Percentiles rank a stretch among this genome's conserved stretches.
phyloP scores from a whole-genome alignment of 2,113 vertebrate genomes.

The Henicopernis longicauda region DNA sequence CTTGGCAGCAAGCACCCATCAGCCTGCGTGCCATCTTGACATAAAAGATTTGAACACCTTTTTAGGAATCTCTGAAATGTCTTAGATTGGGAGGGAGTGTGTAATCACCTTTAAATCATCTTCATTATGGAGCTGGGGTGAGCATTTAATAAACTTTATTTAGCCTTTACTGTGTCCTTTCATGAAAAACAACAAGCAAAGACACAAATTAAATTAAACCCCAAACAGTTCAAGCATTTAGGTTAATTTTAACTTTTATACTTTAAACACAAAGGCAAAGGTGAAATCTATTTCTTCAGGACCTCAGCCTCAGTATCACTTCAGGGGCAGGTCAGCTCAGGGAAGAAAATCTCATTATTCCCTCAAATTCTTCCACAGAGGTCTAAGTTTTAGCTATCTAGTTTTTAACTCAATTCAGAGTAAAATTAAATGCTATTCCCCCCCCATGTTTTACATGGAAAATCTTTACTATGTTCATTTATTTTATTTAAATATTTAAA shows the following conservation, averaged over 20 bases:
- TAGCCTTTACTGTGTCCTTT: background rate
- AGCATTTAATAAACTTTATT: background rate
- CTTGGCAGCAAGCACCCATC: background rate
- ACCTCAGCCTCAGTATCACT: no score
- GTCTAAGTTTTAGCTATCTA: background rate
- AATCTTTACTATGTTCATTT: background rate
- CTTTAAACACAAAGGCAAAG: background rate
- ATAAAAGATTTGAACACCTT: background rate
- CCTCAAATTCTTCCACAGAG: background rate
- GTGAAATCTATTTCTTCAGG: background rate
- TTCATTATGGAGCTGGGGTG: background rate
- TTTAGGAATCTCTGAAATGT: fast-evolving
- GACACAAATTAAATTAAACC: background rate
- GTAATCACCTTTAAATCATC: background rate
- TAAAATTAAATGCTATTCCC: background rate
- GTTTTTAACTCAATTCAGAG: background rate
- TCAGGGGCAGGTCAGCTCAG: background rate
- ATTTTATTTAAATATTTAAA: background rate
- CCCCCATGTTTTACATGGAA: background rate
- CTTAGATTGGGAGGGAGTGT: background rate
- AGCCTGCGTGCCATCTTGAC: fast-evolving
- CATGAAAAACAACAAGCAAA: background rate
- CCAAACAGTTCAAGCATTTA: background rate
- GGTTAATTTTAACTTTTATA: background rate
- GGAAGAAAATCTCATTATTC: background rate